These are phyloP conservation scores for Cyprinodon variegatus DNA, from an alignment of 2,113 vertebrate genomes.

Conservation along the genomic window DNA sequence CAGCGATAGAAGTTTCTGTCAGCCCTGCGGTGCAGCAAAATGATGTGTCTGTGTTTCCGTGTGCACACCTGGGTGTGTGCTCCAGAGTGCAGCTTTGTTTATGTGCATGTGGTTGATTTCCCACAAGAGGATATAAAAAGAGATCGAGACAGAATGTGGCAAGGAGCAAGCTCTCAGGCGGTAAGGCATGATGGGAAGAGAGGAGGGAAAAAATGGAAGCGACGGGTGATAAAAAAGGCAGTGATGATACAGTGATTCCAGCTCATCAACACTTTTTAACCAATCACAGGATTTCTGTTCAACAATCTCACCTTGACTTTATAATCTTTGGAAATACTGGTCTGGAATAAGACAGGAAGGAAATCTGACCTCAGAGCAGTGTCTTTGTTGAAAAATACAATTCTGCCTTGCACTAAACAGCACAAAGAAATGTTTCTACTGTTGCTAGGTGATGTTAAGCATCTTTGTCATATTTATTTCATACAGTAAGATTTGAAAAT, in stretches of 20 bases:
- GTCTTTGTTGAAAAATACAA: slow-evolving; percentile 6
- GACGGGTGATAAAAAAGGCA: slow-evolving; percentile 13
- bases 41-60: slow-evolving; percentile 20
- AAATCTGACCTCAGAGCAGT: slow-evolving; percentile 6
- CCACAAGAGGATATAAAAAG: slow-evolving; percentile 55
- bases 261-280: slow-evolving; percentile 5
- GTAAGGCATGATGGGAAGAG: slow-evolving; percentile 37
- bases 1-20: slow-evolving; percentile 67
- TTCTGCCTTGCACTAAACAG: background rate
- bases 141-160: slow-evolving; percentile 42
- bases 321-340: slow-evolving; percentile 9
- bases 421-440: slow-evolving; percentile 5
- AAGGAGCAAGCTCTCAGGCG: slow-evolving; percentile 20
- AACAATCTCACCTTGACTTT: slow-evolving; percentile 7
- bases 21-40: slow-evolving; percentile 43
- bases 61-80: slow-evolving; percentile 9
- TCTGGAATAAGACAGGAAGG: slow-evolving; percentile 1
- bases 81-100: slow-evolving; percentile 32
- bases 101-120: slow-evolving; percentile 55
- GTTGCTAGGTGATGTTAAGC: slow-evolving; percentile 46
- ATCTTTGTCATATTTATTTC: background rate
- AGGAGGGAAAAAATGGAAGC: slow-evolving; percentile 2
- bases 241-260: slow-evolving; percentile 46
- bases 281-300: slow-evolving; percentile 9
- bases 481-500: background rate